Conservation (phyloP, 2,113 vertebrate genomes). For the Chloropsis hardwickii region DNA sequence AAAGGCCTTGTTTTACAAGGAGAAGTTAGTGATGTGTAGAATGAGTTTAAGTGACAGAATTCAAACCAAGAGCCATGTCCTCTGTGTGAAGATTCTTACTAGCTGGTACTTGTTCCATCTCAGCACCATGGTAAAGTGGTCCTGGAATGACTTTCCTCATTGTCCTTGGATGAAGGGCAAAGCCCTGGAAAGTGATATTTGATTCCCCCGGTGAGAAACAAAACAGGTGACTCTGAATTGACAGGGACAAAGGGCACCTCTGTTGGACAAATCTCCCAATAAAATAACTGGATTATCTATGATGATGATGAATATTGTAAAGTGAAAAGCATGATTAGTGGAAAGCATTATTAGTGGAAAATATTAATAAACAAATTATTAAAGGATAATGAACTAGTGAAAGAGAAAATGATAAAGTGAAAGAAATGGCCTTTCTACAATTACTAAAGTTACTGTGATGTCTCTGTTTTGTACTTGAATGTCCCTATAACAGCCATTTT, state of each 20-base stretch:
- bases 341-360: too few relatives aligned
- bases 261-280: not conserved
- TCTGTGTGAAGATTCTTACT: not conserved
- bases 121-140: not conserved
- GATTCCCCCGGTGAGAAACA: not conserved
- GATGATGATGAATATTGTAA: not conserved
- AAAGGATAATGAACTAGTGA: not conserved
- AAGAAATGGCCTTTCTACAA: not conserved
- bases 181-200: not conserved
- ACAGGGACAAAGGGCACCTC: not conserved
- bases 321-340: not conserved
- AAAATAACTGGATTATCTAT: not conserved
- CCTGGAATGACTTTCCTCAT: not conserved
- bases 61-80: not conserved
- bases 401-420: not conserved
- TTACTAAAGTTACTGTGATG: not conserved
- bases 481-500: not conserved
- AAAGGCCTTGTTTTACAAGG: not conserved
- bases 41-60: not conserved
- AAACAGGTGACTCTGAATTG: not conserved
- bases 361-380: not conserved
- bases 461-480: not conserved
- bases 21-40: not conserved
- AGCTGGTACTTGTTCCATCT: not conserved
- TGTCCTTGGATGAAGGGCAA: not conserved